A percentile compares a stretch with the other conserved stretches of the same genome.
phyloP scores from a whole-genome alignment of 2,113 vertebrate genomes.

The Lasiurus borealis region DNA sequence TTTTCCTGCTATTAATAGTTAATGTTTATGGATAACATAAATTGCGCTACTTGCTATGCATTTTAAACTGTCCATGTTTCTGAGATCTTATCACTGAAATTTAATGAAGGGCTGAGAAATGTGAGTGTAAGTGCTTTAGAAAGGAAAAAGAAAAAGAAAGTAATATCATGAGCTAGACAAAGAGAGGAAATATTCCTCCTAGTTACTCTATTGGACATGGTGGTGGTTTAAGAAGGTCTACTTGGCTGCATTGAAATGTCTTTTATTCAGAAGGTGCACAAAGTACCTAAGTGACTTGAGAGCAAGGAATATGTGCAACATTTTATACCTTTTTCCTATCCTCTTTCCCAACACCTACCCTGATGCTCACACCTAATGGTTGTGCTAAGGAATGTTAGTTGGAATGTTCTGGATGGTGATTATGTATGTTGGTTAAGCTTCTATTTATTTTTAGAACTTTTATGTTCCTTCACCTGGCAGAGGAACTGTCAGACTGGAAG shows the following conservation, averaged over 20 bases:
- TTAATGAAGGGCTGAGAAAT: slow-evolving; percentile 7
- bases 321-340: background rate
- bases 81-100: slow-evolving; percentile 29
- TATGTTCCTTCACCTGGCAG: background rate
- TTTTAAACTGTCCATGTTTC: background rate
- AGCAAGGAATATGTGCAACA: background rate
- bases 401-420: background rate
- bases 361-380: background rate
- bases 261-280: background rate
- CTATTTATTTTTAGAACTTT: background rate
- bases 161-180: background rate
- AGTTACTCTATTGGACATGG: background rate
- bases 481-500: background rate
- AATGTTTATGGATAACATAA: background rate
- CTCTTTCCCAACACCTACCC: background rate
- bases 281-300: background rate
- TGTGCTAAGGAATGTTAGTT: background rate
- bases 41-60: background rate
- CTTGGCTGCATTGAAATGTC: background rate
- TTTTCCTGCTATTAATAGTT: slow-evolving; percentile 30
- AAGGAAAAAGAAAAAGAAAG: background rate
- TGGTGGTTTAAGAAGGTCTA: background rate
- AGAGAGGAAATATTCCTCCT: background rate
- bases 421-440: background rate
- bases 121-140: background rate